Conservation (phyloP, 2,888 invertebrate genomes). For the Synanthedon myopaeformis region DNA sequence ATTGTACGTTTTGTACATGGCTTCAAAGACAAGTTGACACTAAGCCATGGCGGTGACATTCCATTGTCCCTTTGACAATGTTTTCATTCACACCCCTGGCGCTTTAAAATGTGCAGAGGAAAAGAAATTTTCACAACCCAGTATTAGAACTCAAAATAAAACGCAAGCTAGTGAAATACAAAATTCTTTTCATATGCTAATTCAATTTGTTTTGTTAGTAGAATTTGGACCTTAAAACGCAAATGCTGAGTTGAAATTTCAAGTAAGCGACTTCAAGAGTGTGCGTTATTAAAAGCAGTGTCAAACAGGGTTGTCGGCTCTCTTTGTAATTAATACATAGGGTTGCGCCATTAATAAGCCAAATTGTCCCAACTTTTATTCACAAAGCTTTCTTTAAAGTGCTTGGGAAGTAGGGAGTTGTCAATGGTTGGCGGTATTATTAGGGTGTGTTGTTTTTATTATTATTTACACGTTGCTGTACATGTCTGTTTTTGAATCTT, state of each 20-base stretch:
- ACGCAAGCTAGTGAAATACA: slow-evolving; percentile 3
- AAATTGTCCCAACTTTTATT: slow-evolving; percentile 41
- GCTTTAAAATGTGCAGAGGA: slow-evolving; percentile 12
- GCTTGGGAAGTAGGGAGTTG: background rate
- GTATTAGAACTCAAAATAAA: slow-evolving; percentile 14
- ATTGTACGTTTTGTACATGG: slow-evolving; percentile 6
- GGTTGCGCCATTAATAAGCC: slow-evolving; percentile 57
- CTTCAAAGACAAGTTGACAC: slow-evolving; percentile 64
- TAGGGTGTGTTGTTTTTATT: background rate
- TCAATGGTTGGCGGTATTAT: background rate
- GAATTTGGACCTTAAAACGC: slow-evolving; percentile 18
- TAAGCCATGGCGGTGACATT: slow-evolving; percentile 54
- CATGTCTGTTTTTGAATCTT: slow-evolving; percentile 14
- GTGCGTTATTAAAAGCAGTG: slow-evolving; percentile 46
- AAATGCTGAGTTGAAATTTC: slow-evolving; percentile 16
- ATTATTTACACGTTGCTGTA: slow-evolving; percentile 5
- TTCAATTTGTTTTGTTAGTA: slow-evolving; percentile 17
- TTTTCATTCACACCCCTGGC: slow-evolving; percentile 67
- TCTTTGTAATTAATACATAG: slow-evolving; percentile 65
- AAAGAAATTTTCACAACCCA: slow-evolving; percentile 12
- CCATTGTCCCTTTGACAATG: slow-evolving; percentile 48
- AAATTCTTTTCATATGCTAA: slow-evolving; percentile 43
- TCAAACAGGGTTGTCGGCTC: slow-evolving; percentile 45
- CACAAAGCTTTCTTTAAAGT: slow-evolving; percentile 22
- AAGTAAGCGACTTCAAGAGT: slow-evolving; percentile 33